phyloP scores from a whole-genome alignment of 1,140 invertebrate genomes.

The Periplaneta americana region DNA sequence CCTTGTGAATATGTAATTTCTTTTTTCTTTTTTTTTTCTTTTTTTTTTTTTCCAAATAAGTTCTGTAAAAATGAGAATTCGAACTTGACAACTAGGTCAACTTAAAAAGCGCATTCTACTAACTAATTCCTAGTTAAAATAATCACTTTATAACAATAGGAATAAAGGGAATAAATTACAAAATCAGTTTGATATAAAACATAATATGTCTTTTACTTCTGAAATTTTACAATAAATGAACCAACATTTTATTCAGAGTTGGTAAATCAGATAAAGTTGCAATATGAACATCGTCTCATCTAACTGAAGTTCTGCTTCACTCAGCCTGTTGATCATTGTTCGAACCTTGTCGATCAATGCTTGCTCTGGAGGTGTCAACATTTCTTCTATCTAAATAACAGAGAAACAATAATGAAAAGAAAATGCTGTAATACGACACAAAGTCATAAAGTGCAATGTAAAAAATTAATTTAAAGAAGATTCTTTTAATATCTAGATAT shows the following conservation, averaged over 20 bases:
- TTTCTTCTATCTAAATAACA: slow-evolving; percentile 60
- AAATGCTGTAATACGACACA: slow-evolving; percentile 21
- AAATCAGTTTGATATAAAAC: too few species aligned
- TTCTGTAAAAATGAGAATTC: too few species aligned
- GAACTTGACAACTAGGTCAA: too few species aligned
- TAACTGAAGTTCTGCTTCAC: slow-evolving; percentile 57
- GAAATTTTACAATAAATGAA: background rate
- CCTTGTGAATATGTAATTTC: too few species aligned
- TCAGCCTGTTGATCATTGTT: slow-evolving; percentile 57
- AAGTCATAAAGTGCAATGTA: background rate
- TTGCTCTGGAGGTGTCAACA: slow-evolving; percentile 71
- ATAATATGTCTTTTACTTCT: background rate
- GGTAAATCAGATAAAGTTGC: slow-evolving; percentile 45
- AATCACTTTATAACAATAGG: too few species aligned
- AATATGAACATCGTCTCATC: slow-evolving; percentile 71
- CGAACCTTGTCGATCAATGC: slow-evolving; percentile 60
- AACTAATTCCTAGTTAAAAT: too few species aligned
- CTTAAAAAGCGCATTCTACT: too few species aligned
- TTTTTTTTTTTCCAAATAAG: too few species aligned
- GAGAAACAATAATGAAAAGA: slow-evolving; percentile 17
- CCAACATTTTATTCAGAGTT: slow-evolving; percentile 4
- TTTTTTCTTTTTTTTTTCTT: too few species aligned
- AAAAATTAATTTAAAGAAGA: background rate
- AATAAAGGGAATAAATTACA: too few species aligned
- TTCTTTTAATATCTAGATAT: too few species aligned